Evolutionary conservation across 2,888 invertebrate genomes (phyloP).

Genomic region (Ectobius pallidus): DNA sequence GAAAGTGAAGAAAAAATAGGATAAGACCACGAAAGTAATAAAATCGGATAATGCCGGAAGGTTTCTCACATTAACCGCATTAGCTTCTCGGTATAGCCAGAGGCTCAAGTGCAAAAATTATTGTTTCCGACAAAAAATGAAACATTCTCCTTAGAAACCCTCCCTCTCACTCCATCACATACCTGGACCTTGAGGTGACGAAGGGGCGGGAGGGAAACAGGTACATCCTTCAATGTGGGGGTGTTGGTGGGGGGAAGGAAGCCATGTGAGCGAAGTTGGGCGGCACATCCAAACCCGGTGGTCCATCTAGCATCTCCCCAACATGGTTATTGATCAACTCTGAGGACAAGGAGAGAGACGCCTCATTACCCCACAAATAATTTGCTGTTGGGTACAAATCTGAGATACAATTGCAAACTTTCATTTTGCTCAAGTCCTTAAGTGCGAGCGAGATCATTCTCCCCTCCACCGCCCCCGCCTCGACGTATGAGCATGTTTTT

Average conservation of each 20-base stretch:
- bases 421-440: conserved; percentile 32
- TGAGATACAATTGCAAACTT: conserved; percentile 29
- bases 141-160: conserved; percentile 24
- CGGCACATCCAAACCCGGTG: conserved; percentile 33
- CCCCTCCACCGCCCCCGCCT: background rate
- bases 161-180: conserved; percentile 8
- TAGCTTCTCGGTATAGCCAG: background rate
- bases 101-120: background rate
- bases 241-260: background rate
- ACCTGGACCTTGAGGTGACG: conserved; percentile 24
- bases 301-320: conserved; percentile 17
- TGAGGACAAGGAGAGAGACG: conserved; percentile 15
- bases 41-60: background rate
- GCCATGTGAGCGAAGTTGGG: conserved; percentile 29
- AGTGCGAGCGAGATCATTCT: background rate
- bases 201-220: background rate
- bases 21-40: background rate
- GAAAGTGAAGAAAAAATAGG: background rate
- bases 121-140: conserved; percentile 6
- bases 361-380: conserved; percentile 23
- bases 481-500: background rate
- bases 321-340: conserved; percentile 21
- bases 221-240: conserved; percentile 12
- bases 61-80: background rate
- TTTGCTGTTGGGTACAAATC: conserved; percentile 22